phyloP scores from a whole-genome alignment of 30 jellyfish, hydroid and myxozoan species.

The Aurelia aurita complex sp. Pacific region DNA sequence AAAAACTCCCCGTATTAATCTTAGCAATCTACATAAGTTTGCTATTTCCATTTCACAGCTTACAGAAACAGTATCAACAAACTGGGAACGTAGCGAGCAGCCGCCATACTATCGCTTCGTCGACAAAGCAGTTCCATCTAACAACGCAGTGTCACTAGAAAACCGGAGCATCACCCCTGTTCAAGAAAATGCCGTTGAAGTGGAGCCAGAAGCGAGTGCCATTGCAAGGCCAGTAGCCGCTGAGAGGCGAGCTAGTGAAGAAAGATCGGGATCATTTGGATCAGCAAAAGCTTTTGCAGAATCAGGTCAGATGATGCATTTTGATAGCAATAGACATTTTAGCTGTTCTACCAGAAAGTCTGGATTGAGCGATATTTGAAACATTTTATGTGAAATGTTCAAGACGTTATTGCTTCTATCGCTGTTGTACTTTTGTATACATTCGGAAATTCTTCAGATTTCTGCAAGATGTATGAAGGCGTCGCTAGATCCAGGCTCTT shows the following conservation, averaged over 20 bases:
- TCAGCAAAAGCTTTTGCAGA: slow-evolving; percentile 97
- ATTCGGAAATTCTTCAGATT: too few species aligned
- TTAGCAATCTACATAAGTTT: not conserved
- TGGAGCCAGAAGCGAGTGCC: slow-evolving; percentile 29
- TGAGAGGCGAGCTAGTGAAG: slow-evolving; percentile 55
- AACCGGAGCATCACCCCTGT: slow-evolving; percentile 57
- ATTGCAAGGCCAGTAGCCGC: slow-evolving; percentile 43
- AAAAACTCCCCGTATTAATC: too few species aligned
- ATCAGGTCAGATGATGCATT: slow-evolving; percentile 59
- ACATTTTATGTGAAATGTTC: too few species aligned
- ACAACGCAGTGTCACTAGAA: slow-evolving; percentile 37
- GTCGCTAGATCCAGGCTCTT: too few species aligned
- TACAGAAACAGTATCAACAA: slow-evolving; percentile 89
- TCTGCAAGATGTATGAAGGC: too few species aligned
- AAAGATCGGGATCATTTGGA: slow-evolving; percentile 88
- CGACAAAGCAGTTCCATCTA: slow-evolving; percentile 45
- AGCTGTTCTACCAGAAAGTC: too few species aligned
- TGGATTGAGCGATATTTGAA: too few species aligned
- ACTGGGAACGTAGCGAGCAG: slow-evolving; percentile 91
- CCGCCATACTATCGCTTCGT: slow-evolving; percentile 87
- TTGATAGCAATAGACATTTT: too few species aligned
- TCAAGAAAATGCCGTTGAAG: slow-evolving; percentile 36
- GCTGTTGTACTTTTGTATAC: too few species aligned
- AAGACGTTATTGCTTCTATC: too few species aligned
- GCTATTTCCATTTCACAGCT: slow-evolving; percentile 31